Evolutionary conservation across 2,797 vertebrate genomes (phyloP).

Genomic region (Tachyglossus aculeatus): DNA sequence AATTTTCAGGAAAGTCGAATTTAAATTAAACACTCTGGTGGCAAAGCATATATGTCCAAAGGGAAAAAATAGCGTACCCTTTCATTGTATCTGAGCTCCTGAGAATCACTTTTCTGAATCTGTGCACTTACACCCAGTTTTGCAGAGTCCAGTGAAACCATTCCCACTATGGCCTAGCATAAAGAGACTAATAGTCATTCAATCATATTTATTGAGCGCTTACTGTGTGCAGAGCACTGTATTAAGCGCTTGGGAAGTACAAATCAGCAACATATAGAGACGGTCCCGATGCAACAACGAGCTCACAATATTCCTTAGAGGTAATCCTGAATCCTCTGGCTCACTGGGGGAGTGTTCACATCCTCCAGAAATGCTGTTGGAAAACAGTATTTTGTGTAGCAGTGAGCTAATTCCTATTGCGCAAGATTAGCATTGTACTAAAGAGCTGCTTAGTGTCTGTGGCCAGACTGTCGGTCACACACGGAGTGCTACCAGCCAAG

Average conservation of each 20-base stretch:
- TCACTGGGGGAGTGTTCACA: slow-evolving; percentile 63
- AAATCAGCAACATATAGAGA: too few relatives aligned
- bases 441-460: slow-evolving; percentile 64
- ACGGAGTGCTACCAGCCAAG: slow-evolving; percentile 62
- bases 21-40: slow-evolving; percentile 57
- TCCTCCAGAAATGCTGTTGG: slow-evolving; percentile 71
- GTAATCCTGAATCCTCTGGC: slow-evolving; percentile 55
- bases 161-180: slow-evolving; percentile 50
- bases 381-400: slow-evolving; percentile 74
- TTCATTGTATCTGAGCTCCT: slow-evolving; percentile 46
- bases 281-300: too few relatives aligned
- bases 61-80: slow-evolving; percentile 31
- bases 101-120: slow-evolving; percentile 42
- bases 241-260: too few relatives aligned
- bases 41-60: slow-evolving; percentile 32
- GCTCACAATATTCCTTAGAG: slow-evolving; percentile 46
- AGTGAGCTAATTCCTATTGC: slow-evolving; percentile 76
- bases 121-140: slow-evolving; percentile 54
- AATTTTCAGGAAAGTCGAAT: too few relatives aligned
- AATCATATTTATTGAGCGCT: too few relatives aligned
- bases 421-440: slow-evolving; percentile 72
- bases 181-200: too few relatives aligned
- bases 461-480: slow-evolving; percentile 64
- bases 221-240: too few relatives aligned
- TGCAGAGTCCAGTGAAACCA: slow-evolving; percentile 48